Conservation (phyloP, 1,140 invertebrate species). For the Apis florea region DNA sequence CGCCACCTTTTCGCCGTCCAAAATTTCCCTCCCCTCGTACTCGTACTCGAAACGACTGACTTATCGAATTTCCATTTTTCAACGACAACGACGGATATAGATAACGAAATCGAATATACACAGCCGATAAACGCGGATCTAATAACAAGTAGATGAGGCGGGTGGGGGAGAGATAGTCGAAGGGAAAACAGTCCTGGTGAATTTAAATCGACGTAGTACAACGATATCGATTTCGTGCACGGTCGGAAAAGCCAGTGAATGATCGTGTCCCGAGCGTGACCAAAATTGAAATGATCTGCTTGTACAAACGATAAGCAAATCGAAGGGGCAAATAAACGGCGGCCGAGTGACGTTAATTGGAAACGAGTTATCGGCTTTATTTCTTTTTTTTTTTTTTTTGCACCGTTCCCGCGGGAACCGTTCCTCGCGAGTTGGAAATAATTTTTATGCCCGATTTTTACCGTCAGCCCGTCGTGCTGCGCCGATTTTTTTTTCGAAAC, state of each 20-base stretch:
- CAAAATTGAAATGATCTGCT: constrained; percentile 46
- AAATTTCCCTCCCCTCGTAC: neutral
- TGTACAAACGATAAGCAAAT: constrained; percentile 52
- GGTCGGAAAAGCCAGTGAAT: constrained; percentile 7
- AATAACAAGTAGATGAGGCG: constrained; percentile 11
- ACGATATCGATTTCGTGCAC: constrained; percentile 30
- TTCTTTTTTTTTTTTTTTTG: neutral
- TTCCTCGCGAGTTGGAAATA: neutral
- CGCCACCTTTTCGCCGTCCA: neutral
- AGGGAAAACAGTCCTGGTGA: neutral
- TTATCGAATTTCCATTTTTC: constrained; percentile 18
- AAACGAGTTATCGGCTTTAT: constrained; percentile 50
- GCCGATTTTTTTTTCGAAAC: too few species aligned
- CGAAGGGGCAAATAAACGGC: constrained; percentile 30
- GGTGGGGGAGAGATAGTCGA: neutral
- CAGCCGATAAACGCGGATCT: constrained; percentile 14
- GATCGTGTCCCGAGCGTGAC: constrained; percentile 25
- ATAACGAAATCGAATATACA: constrained; percentile 35
- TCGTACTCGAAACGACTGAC: neutral
- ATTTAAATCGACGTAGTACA: constrained; percentile 25
- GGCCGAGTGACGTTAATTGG: constrained; percentile 45
- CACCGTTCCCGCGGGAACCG: too few species aligned
- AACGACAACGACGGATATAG: neutral
- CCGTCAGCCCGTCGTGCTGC: neutral
- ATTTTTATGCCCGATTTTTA: constrained; percentile 17